Evolutionary conservation across 2,113 vertebrate species (phyloP), one percentile per base, ranked within the genome.

Genomic region (Lagopus muta): DNA sequence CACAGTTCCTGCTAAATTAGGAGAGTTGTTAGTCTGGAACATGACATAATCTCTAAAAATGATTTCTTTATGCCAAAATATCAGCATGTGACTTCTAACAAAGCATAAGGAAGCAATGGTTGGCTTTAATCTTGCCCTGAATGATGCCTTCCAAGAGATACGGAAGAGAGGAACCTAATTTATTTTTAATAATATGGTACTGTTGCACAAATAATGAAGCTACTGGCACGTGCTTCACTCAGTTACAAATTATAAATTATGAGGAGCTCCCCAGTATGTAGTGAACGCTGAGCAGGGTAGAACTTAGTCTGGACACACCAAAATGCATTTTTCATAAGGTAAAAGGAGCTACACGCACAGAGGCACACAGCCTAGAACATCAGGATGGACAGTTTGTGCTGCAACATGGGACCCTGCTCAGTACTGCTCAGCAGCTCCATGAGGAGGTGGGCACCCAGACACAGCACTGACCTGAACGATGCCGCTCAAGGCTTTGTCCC

Each of bases 401-500:
- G 21, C 25, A 48, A 61, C 11, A 66, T 25, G 34, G 52, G 57
- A 66, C 27, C 32, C 45, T 38, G 1, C 30, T 34, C 11, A 24
- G 43, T 3, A 0, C 4, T 16, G 48, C 38, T 7, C 55, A 40
- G 8, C 40, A 60, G 60, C 40, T 40, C 45, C 36, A 64, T 6
- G 28, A 17, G 60, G 14, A 71, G 30, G 52, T 1, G 1, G 25
- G 11, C 43, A 28, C 55, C 42, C 0, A 0, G 30, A 7, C 25
- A 2, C 1, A 2, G 58, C 77, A 58, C 93, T 40, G 61, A 99
- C 99, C 99, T 99, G 99, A 32, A 99, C 98, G 30, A 99, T 98
- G 93, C 99, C 97, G 52, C 99, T 99, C 62, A 99, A 96, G 71
- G 99, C 98, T 88, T 96, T 98, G 78, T 99, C 98, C 36, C 98